Base-by-base conservation (phyloP, 2,797 vertebrate genomes). In the Buphagus erythrorhynchus region DNA sequence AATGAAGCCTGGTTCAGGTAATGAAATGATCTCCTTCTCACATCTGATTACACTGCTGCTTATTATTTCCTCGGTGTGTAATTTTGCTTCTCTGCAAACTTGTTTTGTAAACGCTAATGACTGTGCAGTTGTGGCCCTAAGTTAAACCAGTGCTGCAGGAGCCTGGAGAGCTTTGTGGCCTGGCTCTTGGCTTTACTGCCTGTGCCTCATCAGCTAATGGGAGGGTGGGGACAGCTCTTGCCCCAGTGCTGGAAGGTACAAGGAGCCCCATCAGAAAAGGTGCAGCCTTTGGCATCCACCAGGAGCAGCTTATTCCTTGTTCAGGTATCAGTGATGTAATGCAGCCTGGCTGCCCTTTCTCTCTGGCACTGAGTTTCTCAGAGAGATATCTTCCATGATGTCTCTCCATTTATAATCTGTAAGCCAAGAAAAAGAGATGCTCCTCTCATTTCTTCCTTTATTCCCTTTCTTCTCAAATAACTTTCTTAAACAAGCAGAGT, bases 91-190 rank as follows among this genome's bases (percentile, higher is more conserved):
- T 90, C 75, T 77, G 84, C 91, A 86, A 95, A 52, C 78, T 86
- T 87, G 78, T 77, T 96, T 94, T 83, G 61, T 65, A 94, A 95
- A 94, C 68, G 80, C 13, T 82, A 75, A 86, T 90, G 93, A 86
- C 87, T 79, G 36, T 79, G 89, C 93, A 86, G 89, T 55, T 79
- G 52, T n/a, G 43, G 48, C 20, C 45, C 0, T 1, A 72, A 80
- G 75, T 83, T 31, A 55, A 79, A 52, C 29, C 38, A 49, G 36
- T 1, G 0, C 48, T 35, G 29, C 45, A 38, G 49, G 16, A 77
- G 61, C 36, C 55, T 43, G 26, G 48, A 16, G 65, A 83, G 45
- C 13, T 9, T 1, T n/a, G 29, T 46, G 74, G 61, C 20, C 68
- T 63, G 48, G 33, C 63, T 69, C 2, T n/a, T 62, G 16, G 24